These are phyloP conservation scores for Thecocarcelia acutangulata DNA, from an alignment of 2,888 invertebrate genomes.

Conservation along the genomic window DNA sequence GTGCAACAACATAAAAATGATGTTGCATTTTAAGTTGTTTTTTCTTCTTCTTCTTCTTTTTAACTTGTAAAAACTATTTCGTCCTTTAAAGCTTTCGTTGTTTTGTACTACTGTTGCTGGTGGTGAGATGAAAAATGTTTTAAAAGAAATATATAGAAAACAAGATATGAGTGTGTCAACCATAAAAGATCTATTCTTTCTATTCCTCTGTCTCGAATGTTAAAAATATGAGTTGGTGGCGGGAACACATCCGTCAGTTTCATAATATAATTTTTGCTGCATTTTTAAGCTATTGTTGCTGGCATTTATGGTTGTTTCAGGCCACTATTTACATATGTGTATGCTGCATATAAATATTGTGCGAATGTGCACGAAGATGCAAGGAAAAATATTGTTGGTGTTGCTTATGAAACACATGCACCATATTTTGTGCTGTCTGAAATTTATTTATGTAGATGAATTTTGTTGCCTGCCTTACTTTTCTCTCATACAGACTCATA, in stretches of 20 bases:
- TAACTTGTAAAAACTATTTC: conserved; percentile 20
- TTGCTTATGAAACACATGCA: conserved; percentile 41
- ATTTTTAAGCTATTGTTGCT: conserved; percentile 29
- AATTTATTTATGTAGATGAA: conserved; percentile 65
- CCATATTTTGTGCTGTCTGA: conserved; percentile 51
- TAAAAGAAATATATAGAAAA: background rate
- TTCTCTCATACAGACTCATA: background rate
- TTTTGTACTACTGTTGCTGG: conserved; percentile 10
- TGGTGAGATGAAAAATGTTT: conserved; percentile 46
- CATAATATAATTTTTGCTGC: conserved; percentile 38
- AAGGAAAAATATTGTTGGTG: conserved; percentile 37
- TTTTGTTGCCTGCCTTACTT: conserved; percentile 5
- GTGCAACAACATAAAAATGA: conserved; percentile 15
- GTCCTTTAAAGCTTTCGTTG: conserved; percentile 9
- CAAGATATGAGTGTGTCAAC: conserved; percentile 59
- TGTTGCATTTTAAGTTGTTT: background rate
- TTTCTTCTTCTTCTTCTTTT: too few relatives aligned
- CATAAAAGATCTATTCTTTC: conserved; percentile 15
- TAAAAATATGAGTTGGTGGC: conserved; percentile 68
- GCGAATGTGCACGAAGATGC: background rate
- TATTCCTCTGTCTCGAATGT: conserved; percentile 1
- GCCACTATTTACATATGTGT: too few relatives aligned
- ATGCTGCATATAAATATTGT: too few relatives aligned
- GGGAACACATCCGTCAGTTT: conserved; percentile 65
- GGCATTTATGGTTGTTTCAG: conserved; percentile 20